A percentile compares a stretch with the other conserved stretches of the same genome.
Conservation (phyloP, 2,113 vertebrate genomes). For the Castor canadensis region DNA sequence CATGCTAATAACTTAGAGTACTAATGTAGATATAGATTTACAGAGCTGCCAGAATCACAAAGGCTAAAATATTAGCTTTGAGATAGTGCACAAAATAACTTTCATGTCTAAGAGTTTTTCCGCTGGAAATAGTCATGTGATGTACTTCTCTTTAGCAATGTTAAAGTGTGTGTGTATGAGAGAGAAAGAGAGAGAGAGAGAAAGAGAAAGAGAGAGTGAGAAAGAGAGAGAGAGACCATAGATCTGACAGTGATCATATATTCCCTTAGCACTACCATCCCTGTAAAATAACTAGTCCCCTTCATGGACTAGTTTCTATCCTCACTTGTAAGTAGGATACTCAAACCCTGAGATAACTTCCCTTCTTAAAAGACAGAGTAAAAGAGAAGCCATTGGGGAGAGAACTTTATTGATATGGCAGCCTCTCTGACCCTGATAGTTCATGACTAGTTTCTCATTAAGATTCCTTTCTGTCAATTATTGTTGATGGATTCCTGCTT, state of each 20-base stretch:
- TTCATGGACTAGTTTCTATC: background rate
- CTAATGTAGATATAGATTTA: background rate
- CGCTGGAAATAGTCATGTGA: background rate
- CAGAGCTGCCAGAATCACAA: background rate
- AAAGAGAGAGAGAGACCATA: background rate
- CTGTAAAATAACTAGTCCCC: background rate
- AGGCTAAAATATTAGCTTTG: background rate
- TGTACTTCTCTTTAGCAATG: background rate
- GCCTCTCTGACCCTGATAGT: background rate
- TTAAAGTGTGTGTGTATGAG: background rate
- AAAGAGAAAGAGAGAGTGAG: no score
- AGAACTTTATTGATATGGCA: background rate
- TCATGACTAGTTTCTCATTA: background rate
- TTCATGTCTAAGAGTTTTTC: background rate
- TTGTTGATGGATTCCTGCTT: background rate
- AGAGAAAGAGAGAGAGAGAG: background rate
- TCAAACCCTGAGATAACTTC: background rate
- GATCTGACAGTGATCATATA: background rate
- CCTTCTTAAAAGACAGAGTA: background rate
- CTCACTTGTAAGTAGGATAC: background rate
- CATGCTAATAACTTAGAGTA: background rate
- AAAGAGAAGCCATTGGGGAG: background rate
- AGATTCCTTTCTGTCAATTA: background rate
- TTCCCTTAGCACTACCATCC: background rate
- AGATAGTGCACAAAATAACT: background rate